Base-by-base conservation (phyloP, 2,888 invertebrate genomes). In the Drosophila tripunctata region DNA sequence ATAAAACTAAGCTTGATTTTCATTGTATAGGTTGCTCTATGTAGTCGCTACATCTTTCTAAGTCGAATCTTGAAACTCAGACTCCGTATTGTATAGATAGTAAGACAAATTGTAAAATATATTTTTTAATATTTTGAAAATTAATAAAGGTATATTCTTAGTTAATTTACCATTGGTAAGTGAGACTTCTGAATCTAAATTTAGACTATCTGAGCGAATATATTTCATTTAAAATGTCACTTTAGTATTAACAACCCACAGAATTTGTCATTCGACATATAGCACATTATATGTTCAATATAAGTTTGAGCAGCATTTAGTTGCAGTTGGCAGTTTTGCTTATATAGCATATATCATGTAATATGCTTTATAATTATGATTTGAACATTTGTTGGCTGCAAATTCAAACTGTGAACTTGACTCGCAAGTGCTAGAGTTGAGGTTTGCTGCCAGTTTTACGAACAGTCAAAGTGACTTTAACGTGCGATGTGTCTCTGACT, bases 401-500 rank as follows among this genome's bases (percentile, higher is more conserved):
- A 30, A 50, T 50, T 40, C 38, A 38, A 50, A 50, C 38, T 38
- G 17, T 50, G 27, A 54, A 35, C 52, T 41, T 54, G 19, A 44
- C 35, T 44, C 8, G 31, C 21, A n/a, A 41, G 31, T 31, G 30
- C 14, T 10, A 41, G 41, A 55, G 41, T 67, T 67, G 61, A 36
- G 63, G 54, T 63, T 24, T 55, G 48, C 33, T 52, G 15, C 22
- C 36, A 51, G 51, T 40, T 31, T 40, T 31, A 19, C 54, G 27
- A n/a, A 50, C 63, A 65, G 55, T 63, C 70, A 63, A 45, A 56
- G 48, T 27, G 31, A 12, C 21, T 38, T 52, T 6, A 33, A 4
- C 3, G 21, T 22, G 65, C 19, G 33, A 31, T 36, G 35, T 50
- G 45, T 35, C 52, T 54, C 8, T 72, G 73, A 70, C 70, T 73